Base-by-base conservation (phyloP, 2,797 vertebrate genomes). In the Cercopithecus diana region DNA sequence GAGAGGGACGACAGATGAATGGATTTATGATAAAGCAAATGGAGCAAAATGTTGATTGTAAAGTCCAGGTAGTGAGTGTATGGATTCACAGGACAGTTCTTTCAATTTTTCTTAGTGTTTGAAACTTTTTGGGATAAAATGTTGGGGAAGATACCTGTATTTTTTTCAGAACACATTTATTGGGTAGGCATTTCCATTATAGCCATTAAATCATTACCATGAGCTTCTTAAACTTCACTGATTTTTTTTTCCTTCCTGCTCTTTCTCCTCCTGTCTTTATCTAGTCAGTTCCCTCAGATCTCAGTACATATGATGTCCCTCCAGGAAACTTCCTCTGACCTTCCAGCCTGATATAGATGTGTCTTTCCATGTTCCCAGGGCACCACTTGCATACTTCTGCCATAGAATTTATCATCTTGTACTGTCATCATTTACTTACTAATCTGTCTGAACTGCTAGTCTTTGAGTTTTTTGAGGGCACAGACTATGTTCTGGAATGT, bases 381-480 rank as follows among this genome's bases (percentile, higher is more conserved):
- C 28, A 50, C 9, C 26, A 19, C 30, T 50, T 67, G 24, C 36
- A 1, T n/a, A 36, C 36, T 55, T 50, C 33, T 64, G 48, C 48
- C 17, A 0, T 41, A 3, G 67, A 13, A 48, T 75, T 81, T 82
- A 28, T 20, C 10, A 52, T 10, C 5, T 39, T 72, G 15, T 30
- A 1, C 33, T 28, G 0, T 48, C 55, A 24, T 61, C 13, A 20
- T 58, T 80, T 30, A n/a, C 70, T 85, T 64, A 55, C 15, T 75
- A 8, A 88, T 45, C 88, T 79, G 22, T 79, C 77, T 6, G 14
- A 80, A 88, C 24, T 5, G 10, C 36, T 55, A n/a, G 70, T 72
- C 80, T 90, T 89, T 11, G 50, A 79, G 57, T 95, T 90, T 94
- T 72, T 92, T 76, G 64, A 82, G 43, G 55, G 41, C 84, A 76